Conservation (phyloP, 2,113 vertebrate genomes). For the Cervus canadensis region DNA sequence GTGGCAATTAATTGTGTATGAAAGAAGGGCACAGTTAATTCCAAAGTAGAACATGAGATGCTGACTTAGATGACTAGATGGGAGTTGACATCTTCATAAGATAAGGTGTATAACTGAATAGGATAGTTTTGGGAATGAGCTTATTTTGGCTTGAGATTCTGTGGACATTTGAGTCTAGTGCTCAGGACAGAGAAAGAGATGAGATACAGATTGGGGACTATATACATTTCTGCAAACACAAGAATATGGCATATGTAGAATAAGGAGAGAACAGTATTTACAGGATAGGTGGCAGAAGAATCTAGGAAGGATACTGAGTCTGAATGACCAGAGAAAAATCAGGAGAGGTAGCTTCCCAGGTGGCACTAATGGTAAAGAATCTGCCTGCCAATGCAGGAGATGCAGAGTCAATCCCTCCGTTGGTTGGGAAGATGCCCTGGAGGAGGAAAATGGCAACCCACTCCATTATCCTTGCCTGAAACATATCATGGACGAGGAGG, state of each 20-base stretch:
- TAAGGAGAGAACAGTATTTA: not conserved
- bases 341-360: not conserved
- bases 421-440: not conserved
- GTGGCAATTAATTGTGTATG: not conserved
- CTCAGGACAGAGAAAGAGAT: not conserved
- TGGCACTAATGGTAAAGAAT: not conserved
- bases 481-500: not conserved
- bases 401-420: not conserved
- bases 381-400: not conserved
- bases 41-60: not conserved
- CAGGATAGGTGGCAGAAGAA: not conserved
- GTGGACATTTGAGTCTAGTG: not conserved
- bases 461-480: not conserved
- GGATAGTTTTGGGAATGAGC: not conserved
- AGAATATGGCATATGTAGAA: not conserved
- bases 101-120: not conserved
- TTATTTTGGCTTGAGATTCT: not conserved
- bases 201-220: not conserved
- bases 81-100: not conserved
- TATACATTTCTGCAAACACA: not conserved
- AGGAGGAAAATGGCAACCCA: not conserved
- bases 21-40: not conserved
- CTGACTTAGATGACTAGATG: not conserved
- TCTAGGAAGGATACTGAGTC: not conserved
- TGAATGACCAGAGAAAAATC: not conserved